Conservation (phyloP, 1,140 invertebrate species). For the Adelges cooleyi region DNA sequence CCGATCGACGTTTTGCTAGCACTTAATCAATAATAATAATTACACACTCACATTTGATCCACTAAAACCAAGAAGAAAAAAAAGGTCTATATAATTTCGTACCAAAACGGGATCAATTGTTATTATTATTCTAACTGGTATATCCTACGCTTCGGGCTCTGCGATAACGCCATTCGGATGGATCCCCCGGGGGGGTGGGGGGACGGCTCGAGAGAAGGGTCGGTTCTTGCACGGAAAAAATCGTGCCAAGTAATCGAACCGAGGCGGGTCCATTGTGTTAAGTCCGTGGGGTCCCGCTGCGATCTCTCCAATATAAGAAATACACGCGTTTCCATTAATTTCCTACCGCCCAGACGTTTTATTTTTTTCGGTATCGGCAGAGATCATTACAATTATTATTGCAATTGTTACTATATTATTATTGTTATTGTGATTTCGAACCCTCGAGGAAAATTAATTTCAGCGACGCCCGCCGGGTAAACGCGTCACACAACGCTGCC, state of each 20-base stretch:
- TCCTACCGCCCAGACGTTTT: neutral
- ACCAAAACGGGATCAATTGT: slow-evolving; percentile 10
- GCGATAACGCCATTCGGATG: neutral
- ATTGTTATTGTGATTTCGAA: no score
- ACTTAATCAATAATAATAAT: neutral
- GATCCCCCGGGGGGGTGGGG: neutral
- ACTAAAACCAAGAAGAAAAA: no score
- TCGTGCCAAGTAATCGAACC: slow-evolving; percentile 15
- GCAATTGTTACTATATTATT: no score
- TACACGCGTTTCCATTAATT: slow-evolving; percentile 24
- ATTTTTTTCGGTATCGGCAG: neutral
- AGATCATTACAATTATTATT: no score
- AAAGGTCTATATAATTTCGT: slow-evolving; percentile 9
- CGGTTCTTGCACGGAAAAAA: neutral
- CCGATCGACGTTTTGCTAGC: neutral
- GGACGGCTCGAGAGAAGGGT: neutral
- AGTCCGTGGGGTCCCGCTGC: neutral
- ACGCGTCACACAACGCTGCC: no score
- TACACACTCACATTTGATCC: neutral
- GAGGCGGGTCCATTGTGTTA: slow-evolving; percentile 2
- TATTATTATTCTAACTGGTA: neutral
- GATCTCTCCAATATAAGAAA: slow-evolving; percentile 18
- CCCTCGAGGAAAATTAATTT: no score
- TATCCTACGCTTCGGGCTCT: neutral
- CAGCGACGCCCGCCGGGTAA: no score